Evolutionary conservation across 2,888 invertebrate species (phyloP).

Genomic region (Rhopalosiphum nymphaeae): DNA sequence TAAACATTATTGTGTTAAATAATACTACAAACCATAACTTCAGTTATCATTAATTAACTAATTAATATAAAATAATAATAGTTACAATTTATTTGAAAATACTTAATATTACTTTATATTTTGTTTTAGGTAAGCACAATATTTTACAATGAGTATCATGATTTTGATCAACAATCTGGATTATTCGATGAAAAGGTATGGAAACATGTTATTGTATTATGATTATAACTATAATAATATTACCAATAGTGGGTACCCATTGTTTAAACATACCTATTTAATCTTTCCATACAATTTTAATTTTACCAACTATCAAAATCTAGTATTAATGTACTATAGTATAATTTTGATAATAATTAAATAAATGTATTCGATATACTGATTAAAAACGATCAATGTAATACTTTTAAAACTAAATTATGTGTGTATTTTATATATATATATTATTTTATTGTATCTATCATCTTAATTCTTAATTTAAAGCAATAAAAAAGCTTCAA

Average conservation of each 20-base stretch:
- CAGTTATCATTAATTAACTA: neutral
- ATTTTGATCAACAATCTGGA: neutral
- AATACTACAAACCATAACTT: neutral
- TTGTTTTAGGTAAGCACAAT: conserved; percentile 28
- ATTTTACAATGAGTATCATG: neutral
- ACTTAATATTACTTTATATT: neutral
- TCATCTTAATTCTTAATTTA: rapidly evolving
- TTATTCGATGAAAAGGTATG: neutral
- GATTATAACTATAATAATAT: conserved; percentile 4
- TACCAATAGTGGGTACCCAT: neutral
- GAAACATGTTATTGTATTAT: neutral
- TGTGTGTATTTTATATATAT: neutral
- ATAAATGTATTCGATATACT: neutral
- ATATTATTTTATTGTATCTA: neutral
- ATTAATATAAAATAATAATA: neutral
- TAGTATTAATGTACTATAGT: neutral
- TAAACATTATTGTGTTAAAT: neutral
- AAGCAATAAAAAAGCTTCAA: neutral
- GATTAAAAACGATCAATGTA: neutral
- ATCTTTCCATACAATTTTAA: neutral
- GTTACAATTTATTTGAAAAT: neutral
- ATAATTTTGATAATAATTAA: neutral
- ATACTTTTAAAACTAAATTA: neutral
- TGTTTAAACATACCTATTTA: neutral
- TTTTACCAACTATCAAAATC: neutral